These are phyloP conservation scores for Alouatta palliata DNA, from an alignment of 2,113 vertebrate species.

Conservation along the genomic window DNA sequence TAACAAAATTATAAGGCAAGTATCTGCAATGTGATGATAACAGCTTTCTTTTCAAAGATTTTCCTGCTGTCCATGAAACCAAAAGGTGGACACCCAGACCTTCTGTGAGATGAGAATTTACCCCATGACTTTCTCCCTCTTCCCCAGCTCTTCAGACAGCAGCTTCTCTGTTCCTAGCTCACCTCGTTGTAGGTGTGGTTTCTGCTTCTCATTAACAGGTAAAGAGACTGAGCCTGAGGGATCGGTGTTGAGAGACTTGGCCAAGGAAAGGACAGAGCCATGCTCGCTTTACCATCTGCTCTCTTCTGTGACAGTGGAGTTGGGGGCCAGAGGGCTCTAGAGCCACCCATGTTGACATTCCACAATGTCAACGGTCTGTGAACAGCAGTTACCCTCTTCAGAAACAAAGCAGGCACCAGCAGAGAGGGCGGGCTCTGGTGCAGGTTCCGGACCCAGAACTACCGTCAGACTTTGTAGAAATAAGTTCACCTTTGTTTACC, in stretches of 20 bases:
- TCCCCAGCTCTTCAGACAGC: not conserved
- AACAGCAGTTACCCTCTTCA: not conserved
- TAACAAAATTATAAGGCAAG: not conserved
- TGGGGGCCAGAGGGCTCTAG: not conserved
- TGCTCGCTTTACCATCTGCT: fast-evolving
- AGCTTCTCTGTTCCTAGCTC: not conserved
- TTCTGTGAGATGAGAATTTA: not conserved
- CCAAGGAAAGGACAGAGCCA: not conserved
- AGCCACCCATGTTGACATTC: not conserved
- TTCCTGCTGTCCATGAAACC: not conserved
- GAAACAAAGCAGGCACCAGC: not conserved
- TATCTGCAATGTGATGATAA: not conserved
- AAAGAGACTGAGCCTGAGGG: not conserved
- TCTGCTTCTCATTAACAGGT: not conserved
- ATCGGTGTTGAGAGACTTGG: not conserved
- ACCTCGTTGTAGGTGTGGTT: fast-evolving
- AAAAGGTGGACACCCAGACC: no score
- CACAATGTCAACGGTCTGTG: no score
- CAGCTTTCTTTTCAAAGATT: not conserved
- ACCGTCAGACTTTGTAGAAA: no score
- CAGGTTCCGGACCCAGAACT: no score
- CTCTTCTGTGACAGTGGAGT: not conserved
- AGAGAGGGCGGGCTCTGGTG: fast-evolving
- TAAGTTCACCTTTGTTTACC: not conserved
- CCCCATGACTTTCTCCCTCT: not conserved